These are phyloP conservation scores for Bubalus kerabau DNA, from an alignment of 2,113 vertebrate species.

Conservation along the genomic window DNA sequence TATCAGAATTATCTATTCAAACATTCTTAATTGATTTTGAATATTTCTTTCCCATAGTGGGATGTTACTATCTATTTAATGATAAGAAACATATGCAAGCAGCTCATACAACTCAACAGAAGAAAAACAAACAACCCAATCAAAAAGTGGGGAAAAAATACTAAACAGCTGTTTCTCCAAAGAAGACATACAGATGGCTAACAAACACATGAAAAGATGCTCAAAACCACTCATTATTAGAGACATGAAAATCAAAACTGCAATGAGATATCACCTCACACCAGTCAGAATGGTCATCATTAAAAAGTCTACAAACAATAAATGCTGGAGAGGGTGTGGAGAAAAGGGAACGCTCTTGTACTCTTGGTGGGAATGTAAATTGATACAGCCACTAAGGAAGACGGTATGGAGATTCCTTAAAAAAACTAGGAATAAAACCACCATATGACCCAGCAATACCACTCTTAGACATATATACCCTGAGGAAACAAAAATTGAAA, in stretches of 20 bases:
- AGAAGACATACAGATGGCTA: not conserved
- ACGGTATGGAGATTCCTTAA: not conserved
- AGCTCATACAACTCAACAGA: not conserved
- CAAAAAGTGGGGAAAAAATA: not conserved
- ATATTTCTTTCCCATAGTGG: not conserved
- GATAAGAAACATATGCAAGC: not conserved
- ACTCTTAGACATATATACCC: not conserved
- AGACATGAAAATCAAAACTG: not conserved
- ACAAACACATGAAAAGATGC: not conserved
- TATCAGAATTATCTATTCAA: not conserved
- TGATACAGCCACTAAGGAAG: not conserved
- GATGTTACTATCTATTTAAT: not conserved
- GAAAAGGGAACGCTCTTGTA: not conserved
- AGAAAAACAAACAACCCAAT: not conserved
- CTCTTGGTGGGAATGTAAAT: not conserved
- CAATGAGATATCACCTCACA: not conserved
- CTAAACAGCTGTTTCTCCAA: not conserved
- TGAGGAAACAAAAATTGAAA: not conserved
- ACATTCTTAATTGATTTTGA: not conserved
- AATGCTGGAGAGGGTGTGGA: not conserved
- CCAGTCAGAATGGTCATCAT: not conserved
- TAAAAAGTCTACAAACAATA: not conserved
- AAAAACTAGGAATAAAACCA: not conserved
- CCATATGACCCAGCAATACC: not conserved
- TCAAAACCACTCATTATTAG: not conserved